phyloP scores from a whole-genome alignment of 2,113 vertebrate genomes.

The Semicossyphus pulcher region DNA sequence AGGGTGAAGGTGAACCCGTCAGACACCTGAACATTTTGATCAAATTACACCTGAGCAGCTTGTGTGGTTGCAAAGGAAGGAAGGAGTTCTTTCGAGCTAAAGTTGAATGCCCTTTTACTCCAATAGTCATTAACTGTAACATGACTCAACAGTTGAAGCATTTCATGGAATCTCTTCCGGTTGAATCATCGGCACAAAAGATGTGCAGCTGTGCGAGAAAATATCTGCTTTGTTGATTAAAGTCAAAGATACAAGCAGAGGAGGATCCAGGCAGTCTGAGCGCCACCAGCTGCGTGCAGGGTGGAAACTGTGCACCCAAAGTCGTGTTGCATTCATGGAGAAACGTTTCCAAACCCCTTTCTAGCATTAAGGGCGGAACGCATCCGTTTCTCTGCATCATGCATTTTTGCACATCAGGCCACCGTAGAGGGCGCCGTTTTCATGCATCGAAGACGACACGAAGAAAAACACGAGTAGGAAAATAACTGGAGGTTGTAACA shows the following conservation, averaged over 20 bases:
- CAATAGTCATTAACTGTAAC: too few relatives aligned
- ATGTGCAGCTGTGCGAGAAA: not conserved
- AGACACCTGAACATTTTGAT: not conserved
- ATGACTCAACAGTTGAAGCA: too few relatives aligned
- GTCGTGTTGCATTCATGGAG: not conserved
- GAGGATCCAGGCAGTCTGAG: not conserved
- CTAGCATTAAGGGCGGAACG: too few relatives aligned
- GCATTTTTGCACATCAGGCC: not conserved
- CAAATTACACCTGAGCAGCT: too few relatives aligned
- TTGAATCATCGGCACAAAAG: not conserved
- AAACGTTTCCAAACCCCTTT: not conserved
- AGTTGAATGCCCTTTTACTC: too few relatives aligned
- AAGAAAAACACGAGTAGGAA: not conserved
- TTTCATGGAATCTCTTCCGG: too few relatives aligned
- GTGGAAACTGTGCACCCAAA: not conserved
- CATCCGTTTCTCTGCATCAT: not conserved
- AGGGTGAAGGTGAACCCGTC: not conserved
- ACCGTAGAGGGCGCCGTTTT: not conserved
- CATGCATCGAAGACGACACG: not conserved
- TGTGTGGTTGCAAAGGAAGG: too few relatives aligned
- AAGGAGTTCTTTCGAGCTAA: too few relatives aligned
- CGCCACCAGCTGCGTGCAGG: not conserved
- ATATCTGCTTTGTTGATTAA: not conserved
- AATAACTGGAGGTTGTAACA: not conserved
- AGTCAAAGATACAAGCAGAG: not conserved